Conservation (phyloP, 1,140 invertebrate species). For the Habropoda laboriosa region DNA sequence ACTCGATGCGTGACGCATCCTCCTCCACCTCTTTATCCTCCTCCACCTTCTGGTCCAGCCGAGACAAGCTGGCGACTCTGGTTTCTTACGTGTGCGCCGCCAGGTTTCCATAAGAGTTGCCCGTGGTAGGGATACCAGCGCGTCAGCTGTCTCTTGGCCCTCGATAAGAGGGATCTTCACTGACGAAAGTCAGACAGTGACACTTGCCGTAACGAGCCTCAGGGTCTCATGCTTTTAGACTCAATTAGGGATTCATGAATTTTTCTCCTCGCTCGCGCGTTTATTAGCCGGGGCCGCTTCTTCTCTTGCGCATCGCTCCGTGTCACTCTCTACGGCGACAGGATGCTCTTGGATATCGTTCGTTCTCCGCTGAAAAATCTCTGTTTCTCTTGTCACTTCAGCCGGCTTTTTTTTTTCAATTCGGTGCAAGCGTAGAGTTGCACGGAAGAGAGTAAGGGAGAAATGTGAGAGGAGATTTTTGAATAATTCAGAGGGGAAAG, state of each 20-base stretch:
- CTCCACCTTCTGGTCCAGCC: slow-evolving; percentile 48
- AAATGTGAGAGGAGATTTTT: too few species aligned
- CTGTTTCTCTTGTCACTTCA: too few species aligned
- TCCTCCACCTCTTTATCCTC: slow-evolving; percentile 56
- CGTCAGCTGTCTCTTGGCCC: slow-evolving; percentile 23
- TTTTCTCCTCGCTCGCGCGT: slow-evolving; percentile 23
- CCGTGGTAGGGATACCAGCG: slow-evolving; percentile 3
- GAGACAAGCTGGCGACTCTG: slow-evolving; percentile 68
- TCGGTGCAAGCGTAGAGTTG: too few species aligned
- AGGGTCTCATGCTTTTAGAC: slow-evolving; percentile 40
- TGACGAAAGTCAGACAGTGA: slow-evolving; percentile 40
- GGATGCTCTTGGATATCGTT: too few species aligned
- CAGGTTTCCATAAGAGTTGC: slow-evolving; percentile 43
- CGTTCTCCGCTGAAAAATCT: too few species aligned
- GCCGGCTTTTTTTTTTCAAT: too few species aligned
- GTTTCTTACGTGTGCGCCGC: slow-evolving; percentile 59
- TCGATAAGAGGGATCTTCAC: slow-evolving; percentile 12
- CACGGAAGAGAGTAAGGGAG: too few species aligned
- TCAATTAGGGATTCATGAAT: slow-evolving; percentile 39
- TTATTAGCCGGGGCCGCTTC: slow-evolving; percentile 18
- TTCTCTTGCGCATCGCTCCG: too few species aligned
- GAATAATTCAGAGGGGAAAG: too few species aligned
- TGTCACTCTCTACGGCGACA: too few species aligned
- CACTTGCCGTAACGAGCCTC: slow-evolving; percentile 38
- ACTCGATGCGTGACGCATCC: slow-evolving; percentile 64